Percentiles rank a stretch among this genome's conserved stretches.
phyloP scores from a whole-genome alignment of 2,113 vertebrate species.

The Grammomys dolichurus region DNA sequence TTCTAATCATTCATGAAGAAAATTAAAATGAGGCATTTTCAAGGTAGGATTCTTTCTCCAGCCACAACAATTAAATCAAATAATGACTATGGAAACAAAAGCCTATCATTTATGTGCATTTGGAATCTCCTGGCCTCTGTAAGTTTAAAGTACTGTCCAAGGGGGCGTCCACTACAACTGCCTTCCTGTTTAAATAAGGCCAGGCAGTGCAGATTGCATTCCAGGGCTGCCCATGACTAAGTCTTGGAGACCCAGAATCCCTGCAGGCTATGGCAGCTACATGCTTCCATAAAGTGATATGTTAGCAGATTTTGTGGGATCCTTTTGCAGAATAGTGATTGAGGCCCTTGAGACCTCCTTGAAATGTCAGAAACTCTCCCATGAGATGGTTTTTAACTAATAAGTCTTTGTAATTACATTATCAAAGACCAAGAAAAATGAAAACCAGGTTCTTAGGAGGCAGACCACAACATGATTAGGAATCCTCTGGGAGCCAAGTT shows the following conservation, averaged over 20 bases:
- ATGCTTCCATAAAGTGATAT: conserved; percentile 36
- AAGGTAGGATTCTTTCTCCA: not conserved
- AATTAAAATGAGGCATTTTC: conserved; percentile 38
- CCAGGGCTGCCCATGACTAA: conserved; percentile 41
- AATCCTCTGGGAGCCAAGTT: conserved; percentile 79
- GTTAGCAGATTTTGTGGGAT: conserved; percentile 41
- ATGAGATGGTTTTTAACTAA: conserved; percentile 85
- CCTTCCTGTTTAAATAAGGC: conserved; percentile 82
- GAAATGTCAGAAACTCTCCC: conserved; percentile 80
- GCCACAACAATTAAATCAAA: not conserved
- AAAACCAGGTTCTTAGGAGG: conserved; percentile 85
- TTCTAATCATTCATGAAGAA: not conserved
- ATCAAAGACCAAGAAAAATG: conserved; percentile 86
- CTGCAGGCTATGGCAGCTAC: conserved; percentile 55
- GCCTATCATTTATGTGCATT: not conserved
- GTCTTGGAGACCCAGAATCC: conserved; percentile 78
- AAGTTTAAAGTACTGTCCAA: conserved; percentile 32
- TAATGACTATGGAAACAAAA: conserved; percentile 30
- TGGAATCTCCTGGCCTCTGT: not conserved
- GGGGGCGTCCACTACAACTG: conserved; percentile 28
- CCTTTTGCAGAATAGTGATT: conserved; percentile 40
- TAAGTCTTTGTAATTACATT: conserved; percentile 84
- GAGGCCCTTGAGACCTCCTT: conserved; percentile 72
- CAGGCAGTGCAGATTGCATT: conserved; percentile 56
- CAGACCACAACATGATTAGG: conserved; percentile 84